Conservation (phyloP, 1,140 invertebrate genomes). For the Wasmannia auropunctata region DNA sequence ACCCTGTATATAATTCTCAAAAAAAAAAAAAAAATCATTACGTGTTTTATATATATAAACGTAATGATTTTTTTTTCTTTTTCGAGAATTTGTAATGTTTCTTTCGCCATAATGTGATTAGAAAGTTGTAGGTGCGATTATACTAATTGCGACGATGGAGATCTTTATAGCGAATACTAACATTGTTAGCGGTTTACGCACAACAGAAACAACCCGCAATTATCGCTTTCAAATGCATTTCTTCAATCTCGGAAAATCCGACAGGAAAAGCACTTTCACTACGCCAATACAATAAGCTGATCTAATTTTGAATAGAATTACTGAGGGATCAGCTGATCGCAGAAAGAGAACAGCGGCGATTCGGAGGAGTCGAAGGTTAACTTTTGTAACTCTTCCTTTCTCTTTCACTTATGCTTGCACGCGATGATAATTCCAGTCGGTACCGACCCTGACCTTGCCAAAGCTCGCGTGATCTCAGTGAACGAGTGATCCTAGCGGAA, state of each 20-base stretch:
- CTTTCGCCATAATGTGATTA: not conserved
- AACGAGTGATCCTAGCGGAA: not conserved
- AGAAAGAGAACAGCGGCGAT: not conserved
- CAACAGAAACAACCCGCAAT: constrained; percentile 7
- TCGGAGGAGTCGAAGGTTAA: constrained; percentile 24
- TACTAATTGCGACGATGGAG: not conserved
- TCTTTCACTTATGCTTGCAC: not conserved
- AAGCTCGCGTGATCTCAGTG: constrained; percentile 25
- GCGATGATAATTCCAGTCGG: not conserved
- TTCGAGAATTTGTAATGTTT: not conserved
- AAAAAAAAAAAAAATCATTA: not conserved
- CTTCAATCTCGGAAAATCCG: constrained; percentile 14
- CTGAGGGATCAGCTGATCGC: not conserved
- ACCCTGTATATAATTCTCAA: too few species aligned
- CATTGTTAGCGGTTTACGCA: not conserved
- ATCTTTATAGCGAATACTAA: constrained; percentile 30
- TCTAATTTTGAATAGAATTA: not conserved
- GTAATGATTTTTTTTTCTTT: not conserved
- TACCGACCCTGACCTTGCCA: constrained; percentile 20
- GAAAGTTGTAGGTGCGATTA: constrained; percentile 33
- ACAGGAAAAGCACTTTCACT: constrained; percentile 45
- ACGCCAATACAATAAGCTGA: not conserved
- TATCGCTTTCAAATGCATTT: constrained; percentile 29
- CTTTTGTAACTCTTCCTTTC: constrained; percentile 45
- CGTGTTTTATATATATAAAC: not conserved